phyloP scores from a whole-genome alignment of 2,888 invertebrate species.

The Cataglyphis altisquamis region DNA sequence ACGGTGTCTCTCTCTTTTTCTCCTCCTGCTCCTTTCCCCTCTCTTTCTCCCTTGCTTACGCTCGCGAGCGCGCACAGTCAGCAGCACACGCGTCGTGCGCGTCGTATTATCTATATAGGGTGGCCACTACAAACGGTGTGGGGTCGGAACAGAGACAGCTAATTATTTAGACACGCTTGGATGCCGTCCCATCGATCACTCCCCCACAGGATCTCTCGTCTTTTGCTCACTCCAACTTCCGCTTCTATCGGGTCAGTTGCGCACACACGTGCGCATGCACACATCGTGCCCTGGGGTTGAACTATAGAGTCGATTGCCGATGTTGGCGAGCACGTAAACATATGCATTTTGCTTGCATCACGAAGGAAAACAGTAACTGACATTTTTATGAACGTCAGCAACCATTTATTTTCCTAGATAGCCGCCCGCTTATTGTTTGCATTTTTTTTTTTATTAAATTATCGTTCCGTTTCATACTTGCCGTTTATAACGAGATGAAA shows the following conservation, averaged over 20 bases:
- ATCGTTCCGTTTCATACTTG: background rate
- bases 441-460: constrained; percentile 14
- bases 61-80: constrained; percentile 75
- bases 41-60: background rate
- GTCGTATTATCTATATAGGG: constrained; percentile 80
- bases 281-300: constrained; percentile 69
- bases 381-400: constrained; percentile 29
- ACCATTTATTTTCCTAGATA: constrained; percentile 2
- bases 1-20: constrained; percentile 44
- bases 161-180: constrained; percentile 86
- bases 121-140: constrained; percentile 84
- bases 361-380: constrained; percentile 11
- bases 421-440: background rate
- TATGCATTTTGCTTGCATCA: constrained; percentile 13
- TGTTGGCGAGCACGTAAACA: constrained; percentile 81
- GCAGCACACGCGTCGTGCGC: constrained; percentile 75
- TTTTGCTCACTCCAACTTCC: constrained; percentile 54
- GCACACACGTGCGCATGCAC: constrained; percentile 38
- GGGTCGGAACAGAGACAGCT: constrained; percentile 85
- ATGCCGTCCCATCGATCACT: constrained; percentile 85
- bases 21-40: constrained; percentile 25
- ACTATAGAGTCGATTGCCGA: constrained; percentile 80
- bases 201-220: constrained; percentile 73
- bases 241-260: constrained; percentile 57
- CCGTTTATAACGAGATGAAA: constrained; percentile 10